phyloP scores from a whole-genome alignment of 2,797 vertebrate genomes.

The Eospalax fontanierii region DNA sequence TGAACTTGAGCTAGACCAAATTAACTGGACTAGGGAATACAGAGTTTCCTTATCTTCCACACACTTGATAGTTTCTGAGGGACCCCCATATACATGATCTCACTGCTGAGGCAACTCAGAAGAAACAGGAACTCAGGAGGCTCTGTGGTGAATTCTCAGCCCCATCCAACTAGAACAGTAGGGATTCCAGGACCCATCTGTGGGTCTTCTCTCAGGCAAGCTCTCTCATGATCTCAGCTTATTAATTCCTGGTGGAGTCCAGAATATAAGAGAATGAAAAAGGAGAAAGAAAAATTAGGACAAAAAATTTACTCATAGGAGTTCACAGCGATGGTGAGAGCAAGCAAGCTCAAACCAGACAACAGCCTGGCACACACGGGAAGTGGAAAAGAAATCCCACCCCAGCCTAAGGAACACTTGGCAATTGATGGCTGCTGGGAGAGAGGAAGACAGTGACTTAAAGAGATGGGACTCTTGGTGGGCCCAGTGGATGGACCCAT shows the following conservation, averaged over 20 bases:
- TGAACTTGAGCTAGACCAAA: not conserved
- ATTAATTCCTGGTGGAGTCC: slow-evolving; percentile 1
- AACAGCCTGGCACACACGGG: too few relatives aligned
- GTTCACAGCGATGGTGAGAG: too few relatives aligned
- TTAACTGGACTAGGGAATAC: not conserved
- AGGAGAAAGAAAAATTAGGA: not conserved
- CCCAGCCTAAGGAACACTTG: too few relatives aligned
- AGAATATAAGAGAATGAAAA: slow-evolving; percentile 26
- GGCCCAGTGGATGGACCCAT: too few relatives aligned
- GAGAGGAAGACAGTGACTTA: too few relatives aligned
- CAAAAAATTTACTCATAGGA: not conserved
- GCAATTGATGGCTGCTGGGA: too few relatives aligned
- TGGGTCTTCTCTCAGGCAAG: not conserved
- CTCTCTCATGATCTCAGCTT: not conserved
- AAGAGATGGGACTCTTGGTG: too few relatives aligned
- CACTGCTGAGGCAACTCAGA: not conserved
- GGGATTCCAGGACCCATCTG: not conserved
- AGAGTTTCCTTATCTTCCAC: not conserved
- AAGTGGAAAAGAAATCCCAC: too few relatives aligned
- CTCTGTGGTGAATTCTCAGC: not conserved
- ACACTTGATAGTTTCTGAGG: not conserved
- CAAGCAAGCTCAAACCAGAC: too few relatives aligned
- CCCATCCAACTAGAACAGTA: not conserved
- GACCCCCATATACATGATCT: not conserved
- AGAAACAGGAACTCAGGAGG: not conserved